Base-by-base conservation (phyloP, 2,113 vertebrate species). In the Pungitius pungitius region DNA sequence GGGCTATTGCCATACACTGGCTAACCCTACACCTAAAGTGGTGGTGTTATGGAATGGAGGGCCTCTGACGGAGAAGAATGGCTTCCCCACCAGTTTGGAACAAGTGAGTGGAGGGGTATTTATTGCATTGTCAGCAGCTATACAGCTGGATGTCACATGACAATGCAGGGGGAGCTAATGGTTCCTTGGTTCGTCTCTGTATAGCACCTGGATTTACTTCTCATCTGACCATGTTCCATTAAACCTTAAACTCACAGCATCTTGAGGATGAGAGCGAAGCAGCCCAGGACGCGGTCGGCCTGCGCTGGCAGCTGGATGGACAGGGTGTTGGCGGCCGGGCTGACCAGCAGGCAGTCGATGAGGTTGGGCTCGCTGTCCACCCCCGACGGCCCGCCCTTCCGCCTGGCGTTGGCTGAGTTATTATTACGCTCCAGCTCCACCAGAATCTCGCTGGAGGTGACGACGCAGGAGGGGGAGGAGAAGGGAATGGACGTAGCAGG, bases 341-440 rank as follows among this genome's bases (percentile, higher is more conserved):
- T 98, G 93, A 99, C 97, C 94, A 99, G 94, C 87, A 99, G 94
- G 87, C 97, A 98, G 94, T 99, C 98, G 37, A 99, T 99, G 69
- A 99, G 95, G 94, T 97, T 99, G 87, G 96, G 98, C 87, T 99
- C 98, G 0, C 96, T 97, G 94, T 98, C 95, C 0, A 94, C 95
- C 77, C 96, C 95, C 0, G 86, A 87, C 0, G 94, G 95, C 88
- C 82, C 95, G 85, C 92, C 94, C 6, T 95, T 97, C 88, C 95
- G 93, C 81, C 95, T 94, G 71, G 95, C 91, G 83, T 97, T 97
- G 85, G 96, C 94, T 7, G 94, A 91, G 22, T 96, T 95, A 94
- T 98, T 98, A 95, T 95, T 96, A 56, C 96, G 95, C 85, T 98
- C 97, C 83, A 99, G 93, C 80, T 99, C 98, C 92, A 99, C 97